Conservation (phyloP, 2,113 vertebrate species). For the Dasyornis broadbenti region DNA sequence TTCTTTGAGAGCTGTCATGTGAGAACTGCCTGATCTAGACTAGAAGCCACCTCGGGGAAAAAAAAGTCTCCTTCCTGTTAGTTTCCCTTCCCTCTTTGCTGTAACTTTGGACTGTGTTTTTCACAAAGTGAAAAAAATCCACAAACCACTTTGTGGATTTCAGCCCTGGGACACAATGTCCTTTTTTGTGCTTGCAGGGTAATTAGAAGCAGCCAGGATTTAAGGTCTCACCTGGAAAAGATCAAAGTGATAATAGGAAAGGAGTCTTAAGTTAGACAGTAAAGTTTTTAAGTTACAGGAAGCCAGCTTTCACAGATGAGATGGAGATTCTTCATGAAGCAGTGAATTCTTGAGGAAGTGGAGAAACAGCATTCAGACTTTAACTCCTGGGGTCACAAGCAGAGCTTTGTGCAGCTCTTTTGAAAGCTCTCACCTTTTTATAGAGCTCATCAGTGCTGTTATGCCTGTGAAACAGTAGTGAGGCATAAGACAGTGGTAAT, state of each 20-base stretch:
- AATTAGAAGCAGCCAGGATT: conserved; percentile 1
- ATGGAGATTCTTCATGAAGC: neutral
- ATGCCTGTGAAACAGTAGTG: neutral
- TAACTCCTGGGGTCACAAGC: neutral
- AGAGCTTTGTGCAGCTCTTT: neutral
- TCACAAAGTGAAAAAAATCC: neutral
- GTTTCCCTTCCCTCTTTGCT: neutral
- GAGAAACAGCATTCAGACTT: neutral
- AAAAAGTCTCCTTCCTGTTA: neutral
- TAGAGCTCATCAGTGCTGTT: neutral
- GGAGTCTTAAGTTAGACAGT: neutral
- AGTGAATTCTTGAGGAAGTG: neutral
- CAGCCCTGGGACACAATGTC: neutral
- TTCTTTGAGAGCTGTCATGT: neutral
- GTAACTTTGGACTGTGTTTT: neutral
- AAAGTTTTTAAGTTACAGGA: neutral
- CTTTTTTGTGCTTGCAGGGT: neutral
- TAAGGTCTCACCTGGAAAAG: neutral
- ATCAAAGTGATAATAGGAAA: neutral
- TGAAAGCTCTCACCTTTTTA: neutral
- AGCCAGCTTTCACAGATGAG: neutral
- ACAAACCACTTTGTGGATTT: neutral
- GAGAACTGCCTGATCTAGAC: neutral
- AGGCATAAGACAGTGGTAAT: neutral
- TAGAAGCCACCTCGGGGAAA: neutral